Evolutionary conservation across 2,888 invertebrate genomes (phyloP), one percentile per base, ranked within the genome.

Genomic region (Sisyra nigra): DNA sequence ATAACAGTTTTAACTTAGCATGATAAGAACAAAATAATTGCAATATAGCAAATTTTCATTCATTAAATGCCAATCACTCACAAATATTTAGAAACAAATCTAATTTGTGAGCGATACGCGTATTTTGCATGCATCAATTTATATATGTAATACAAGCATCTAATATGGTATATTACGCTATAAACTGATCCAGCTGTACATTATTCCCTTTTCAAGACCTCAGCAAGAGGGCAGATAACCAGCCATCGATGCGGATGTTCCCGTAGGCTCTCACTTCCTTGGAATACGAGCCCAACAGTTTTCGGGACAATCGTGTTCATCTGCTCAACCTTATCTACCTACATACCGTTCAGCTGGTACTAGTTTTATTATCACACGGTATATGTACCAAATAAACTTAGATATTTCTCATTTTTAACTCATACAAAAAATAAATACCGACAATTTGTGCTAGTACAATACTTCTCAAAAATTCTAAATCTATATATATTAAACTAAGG

Each of bases 151-250:
- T 15, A 37, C 17, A 37, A 37, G 18, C 17, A 18, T 3, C n/a
- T 15, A 35, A 35, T 36, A 15, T 37, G 37, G 37, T 37, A 37
- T 19, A n/a, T 7, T 19, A 11, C 19, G 15, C 13, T 13, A 38
- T 43, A 43, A 43, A 32, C 43, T 43, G 37, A 43, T 43, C 37
- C 37, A 43, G 40, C 37, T 46, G 31, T 35, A 33, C 15, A 44
- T 44, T 46, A 17, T 43, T 43, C 43, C 43, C 42, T 43, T 46
- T 45, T 45, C 45, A 49, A 50, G 50, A 48, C 48, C 45, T 48
- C 48, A 48, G 48, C 47, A 45, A 46, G 47, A 40, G 42, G 43
- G 32, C 45, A 42, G 37, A 37, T 37, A 37, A 38, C 46, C 36
- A 39, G 42, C 46, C 44, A 46, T 44, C 49, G 45, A 31, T 40